Percentiles rank a stretch among this genome's conserved stretches.
These are phyloP conservation scores for Epistrophella euchroma DNA, from an alignment of 2,888 invertebrate genomes.

Conservation along the genomic window DNA sequence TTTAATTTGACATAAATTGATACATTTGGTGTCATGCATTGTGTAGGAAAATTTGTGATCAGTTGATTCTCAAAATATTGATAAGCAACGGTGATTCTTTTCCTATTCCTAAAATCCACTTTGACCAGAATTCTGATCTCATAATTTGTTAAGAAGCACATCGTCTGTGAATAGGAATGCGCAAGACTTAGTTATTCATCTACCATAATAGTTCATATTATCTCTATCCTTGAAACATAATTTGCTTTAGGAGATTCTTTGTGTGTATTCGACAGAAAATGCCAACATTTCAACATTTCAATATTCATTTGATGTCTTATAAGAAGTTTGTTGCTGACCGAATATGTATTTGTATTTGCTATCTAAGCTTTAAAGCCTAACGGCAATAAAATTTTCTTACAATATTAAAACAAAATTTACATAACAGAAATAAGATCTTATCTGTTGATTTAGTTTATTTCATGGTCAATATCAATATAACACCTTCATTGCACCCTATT, in stretches of 20 bases:
- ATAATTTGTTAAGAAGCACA: background rate
- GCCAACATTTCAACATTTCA: background rate
- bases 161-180: background rate
- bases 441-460: background rate
- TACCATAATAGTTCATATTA: background rate
- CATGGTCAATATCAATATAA: background rate
- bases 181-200: background rate
- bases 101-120: background rate
- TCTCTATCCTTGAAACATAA: background rate
- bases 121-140: background rate
- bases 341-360: background rate
- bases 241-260: background rate
- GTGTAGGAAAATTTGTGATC: background rate
- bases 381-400: background rate
- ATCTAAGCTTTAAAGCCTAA: background rate
- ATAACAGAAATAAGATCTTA: background rate
- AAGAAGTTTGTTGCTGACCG: background rate
- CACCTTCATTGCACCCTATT: background rate
- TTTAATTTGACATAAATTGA: conserved; percentile 20
- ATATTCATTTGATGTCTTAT: background rate
- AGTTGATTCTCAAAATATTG: background rate
- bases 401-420: background rate
- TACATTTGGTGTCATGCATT: background rate
- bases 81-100: background rate
- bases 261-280: background rate